A percentile compares a stretch with the other conserved stretches of the same genome.
Evolutionary conservation across 2,888 invertebrate species (phyloP).

Genomic region (Drosophila prolongata): DNA sequence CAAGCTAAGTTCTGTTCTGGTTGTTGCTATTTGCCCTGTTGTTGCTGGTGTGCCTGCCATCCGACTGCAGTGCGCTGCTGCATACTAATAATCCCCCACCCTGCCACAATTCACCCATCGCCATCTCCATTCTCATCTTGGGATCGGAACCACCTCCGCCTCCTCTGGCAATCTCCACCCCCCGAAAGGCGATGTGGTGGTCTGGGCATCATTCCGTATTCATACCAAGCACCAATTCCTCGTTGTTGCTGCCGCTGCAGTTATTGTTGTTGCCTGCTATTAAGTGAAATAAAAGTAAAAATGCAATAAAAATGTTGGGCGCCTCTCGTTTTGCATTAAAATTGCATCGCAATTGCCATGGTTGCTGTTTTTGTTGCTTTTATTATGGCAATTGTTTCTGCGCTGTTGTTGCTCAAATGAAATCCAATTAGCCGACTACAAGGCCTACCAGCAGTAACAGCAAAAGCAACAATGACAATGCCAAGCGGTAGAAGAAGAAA

Average conservation of each 20-base stretch:
- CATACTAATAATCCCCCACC: slow-evolving; percentile 71
- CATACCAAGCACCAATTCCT: slow-evolving; percentile 83
- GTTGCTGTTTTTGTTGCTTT: slow-evolving; percentile 55
- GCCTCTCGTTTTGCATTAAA: slow-evolving; percentile 80
- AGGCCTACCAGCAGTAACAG: slow-evolving; percentile 62
- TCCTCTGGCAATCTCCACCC: slow-evolving; percentile 1
- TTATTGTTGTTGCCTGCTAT: slow-evolving; percentile 68
- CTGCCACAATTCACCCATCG: slow-evolving; percentile 6
- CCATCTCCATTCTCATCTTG: slow-evolving; percentile 4
- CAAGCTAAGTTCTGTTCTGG: slow-evolving; percentile 42
- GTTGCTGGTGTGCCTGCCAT: slow-evolving; percentile 42
- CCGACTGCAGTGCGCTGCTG: slow-evolving; percentile 71
- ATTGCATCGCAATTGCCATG: slow-evolving; percentile 80
- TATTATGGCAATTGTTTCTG: slow-evolving; percentile 63
- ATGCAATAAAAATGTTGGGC: slow-evolving; percentile 75
- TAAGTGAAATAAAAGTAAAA: slow-evolving; percentile 77
- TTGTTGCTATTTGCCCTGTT: slow-evolving; percentile 19
- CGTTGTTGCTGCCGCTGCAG: slow-evolving; percentile 51
- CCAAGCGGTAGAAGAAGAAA: slow-evolving; percentile 14
- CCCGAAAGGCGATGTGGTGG: slow-evolving; percentile 67
- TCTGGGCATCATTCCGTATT: slow-evolving; percentile 81
- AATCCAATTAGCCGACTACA: slow-evolving; percentile 78
- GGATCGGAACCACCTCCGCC: slow-evolving; percentile 4
- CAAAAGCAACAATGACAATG: slow-evolving; percentile 20
- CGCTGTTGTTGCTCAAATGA: slow-evolving; percentile 68